Conservation (phyloP, 2,113 vertebrate species). For the Pangasianodon gigas region DNA sequence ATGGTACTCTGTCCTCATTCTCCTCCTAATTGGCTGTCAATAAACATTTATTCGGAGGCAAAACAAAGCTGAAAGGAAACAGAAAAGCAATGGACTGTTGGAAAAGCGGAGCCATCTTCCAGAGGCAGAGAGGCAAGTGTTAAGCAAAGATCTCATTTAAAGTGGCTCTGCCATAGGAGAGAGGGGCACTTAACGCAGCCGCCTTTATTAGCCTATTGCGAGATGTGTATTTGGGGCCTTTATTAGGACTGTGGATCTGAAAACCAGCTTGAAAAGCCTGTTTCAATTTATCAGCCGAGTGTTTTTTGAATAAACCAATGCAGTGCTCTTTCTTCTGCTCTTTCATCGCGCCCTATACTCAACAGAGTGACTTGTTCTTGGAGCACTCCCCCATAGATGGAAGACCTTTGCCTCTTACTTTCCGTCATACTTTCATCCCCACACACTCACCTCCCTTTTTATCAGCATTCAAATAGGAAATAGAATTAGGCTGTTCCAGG, state of each 20-base stretch:
- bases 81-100: constrained; percentile 64
- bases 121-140: constrained; percentile 71
- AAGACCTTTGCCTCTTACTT: constrained; percentile 74
- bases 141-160: constrained; percentile 78
- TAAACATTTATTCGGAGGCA: constrained; percentile 80
- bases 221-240: constrained; percentile 73
- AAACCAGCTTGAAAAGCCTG: constrained; percentile 78
- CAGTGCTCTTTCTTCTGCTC: constrained; percentile 71
- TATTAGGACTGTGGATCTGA: constrained; percentile 78
- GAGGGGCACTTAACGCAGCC: constrained; percentile 76
- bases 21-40: constrained; percentile 78
- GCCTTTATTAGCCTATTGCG: constrained; percentile 69
- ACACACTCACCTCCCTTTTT: constrained; percentile 60
- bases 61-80: constrained; percentile 77
- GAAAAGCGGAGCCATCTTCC: constrained; percentile 69
- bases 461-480: constrained; percentile 74
- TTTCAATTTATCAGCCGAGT: constrained; percentile 77
- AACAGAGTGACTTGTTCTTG: constrained; percentile 72
- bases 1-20: constrained; percentile 76
- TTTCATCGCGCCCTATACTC: constrained; percentile 74
- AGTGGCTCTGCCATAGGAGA: constrained; percentile 69
- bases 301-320: constrained; percentile 80
- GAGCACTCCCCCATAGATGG: constrained; percentile 69
- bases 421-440: constrained; percentile 69
- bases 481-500: constrained; percentile 69